Evolutionary conservation across 1,140 invertebrate genomes (phyloP).

Genomic region (Neodiprion pinetum): DNA sequence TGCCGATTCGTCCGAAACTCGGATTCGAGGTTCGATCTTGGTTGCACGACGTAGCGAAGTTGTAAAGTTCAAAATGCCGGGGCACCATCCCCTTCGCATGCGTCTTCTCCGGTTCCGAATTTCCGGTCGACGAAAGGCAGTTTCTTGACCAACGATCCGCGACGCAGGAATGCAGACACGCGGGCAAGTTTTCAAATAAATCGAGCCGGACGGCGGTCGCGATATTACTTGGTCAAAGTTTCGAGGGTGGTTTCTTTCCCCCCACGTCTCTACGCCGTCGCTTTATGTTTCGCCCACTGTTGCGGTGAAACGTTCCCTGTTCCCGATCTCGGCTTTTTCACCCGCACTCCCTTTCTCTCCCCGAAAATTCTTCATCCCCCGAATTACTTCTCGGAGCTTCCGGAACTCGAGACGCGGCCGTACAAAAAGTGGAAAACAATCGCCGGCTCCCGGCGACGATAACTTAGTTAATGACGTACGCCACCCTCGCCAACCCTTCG

Average conservation of each 20-base stretch:
- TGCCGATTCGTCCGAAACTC: slow-evolving; percentile 1
- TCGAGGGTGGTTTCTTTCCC: neutral
- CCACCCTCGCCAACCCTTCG: neutral
- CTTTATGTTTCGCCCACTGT: too few species aligned
- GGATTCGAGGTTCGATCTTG: neutral
- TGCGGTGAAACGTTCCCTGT: too few species aligned
- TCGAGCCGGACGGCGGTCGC: slow-evolving; percentile 5
- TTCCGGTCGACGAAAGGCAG: too few species aligned
- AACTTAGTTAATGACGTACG: slow-evolving; percentile 15
- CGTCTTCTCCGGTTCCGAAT: neutral
- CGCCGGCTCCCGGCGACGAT: neutral
- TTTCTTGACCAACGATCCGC: too few species aligned
- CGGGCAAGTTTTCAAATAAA: slow-evolving; percentile 11
- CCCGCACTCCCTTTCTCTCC: too few species aligned
- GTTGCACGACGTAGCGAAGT: neutral
- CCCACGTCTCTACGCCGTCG: neutral
- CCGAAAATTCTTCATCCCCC: too few species aligned
- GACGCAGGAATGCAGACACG: too few species aligned
- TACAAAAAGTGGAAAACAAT: neutral
- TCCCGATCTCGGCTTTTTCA: too few species aligned
- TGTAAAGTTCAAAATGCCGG: slow-evolving; percentile 10
- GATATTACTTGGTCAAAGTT: slow-evolving; percentile 14
- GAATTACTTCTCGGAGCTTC: too few species aligned
- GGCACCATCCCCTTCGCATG: neutral
- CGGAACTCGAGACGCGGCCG: too few species aligned